A percentile compares a stretch with the other conserved stretches of the same genome.
These are phyloP conservation scores for Passer domesticus DNA, from an alignment of 2,113 vertebrate genomes.

Conservation along the genomic window DNA sequence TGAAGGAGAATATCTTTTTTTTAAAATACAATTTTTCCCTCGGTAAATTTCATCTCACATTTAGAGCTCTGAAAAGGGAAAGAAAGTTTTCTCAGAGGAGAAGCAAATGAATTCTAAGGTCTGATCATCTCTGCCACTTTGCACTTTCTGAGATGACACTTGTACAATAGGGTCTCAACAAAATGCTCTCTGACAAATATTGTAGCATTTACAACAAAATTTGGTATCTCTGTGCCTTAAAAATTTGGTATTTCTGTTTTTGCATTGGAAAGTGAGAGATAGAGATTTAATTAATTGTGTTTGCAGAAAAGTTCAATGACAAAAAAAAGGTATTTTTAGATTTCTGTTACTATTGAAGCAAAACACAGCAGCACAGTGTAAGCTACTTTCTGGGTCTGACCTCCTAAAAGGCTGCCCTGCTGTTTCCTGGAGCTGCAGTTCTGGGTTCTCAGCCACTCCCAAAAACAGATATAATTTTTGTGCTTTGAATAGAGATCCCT, in stretches of 20 bases:
- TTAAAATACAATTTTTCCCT: neutral
- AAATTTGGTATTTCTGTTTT: neutral
- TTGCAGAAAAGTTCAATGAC: neutral
- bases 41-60: neutral
- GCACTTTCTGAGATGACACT: neutral
- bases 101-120: neutral
- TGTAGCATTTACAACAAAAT: neutral
- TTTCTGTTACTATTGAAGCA: neutral
- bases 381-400: neutral
- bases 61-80: neutral
- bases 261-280: neutral
- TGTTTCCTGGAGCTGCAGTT: neutral
- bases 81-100: neutral
- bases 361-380: neutral
- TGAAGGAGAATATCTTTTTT: neutral
- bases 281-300: neutral
- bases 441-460: neutral
- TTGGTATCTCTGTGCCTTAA: neutral
- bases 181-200: neutral
- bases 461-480: neutral
- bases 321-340: neutral
- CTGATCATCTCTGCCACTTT: neutral
- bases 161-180: neutral
- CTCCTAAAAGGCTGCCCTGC: neutral
- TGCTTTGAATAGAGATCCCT: neutral